These are phyloP conservation scores for Dendrophyllia cribrosa DNA, from an alignment of 64 coral and sea anemone species.

Conservation along the genomic window DNA sequence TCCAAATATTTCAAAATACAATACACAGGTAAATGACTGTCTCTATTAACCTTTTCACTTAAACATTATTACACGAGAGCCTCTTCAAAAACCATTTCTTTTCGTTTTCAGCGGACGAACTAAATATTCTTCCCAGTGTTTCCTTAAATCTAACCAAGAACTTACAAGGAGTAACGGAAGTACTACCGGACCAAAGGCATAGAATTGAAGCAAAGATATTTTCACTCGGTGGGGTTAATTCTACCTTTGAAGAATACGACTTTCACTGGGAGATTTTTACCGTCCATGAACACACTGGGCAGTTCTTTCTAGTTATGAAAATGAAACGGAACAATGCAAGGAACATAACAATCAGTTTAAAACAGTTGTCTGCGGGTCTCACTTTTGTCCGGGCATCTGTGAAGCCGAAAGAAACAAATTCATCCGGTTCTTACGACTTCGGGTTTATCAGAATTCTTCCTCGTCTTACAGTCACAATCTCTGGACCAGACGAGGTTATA, in stretches of 20 bases:
- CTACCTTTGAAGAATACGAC: background rate
- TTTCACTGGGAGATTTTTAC: slow-evolving; percentile 42
- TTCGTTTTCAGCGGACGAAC: background rate
- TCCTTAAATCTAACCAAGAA: slow-evolving; percentile 16
- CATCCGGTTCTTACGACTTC: slow-evolving; percentile 62
- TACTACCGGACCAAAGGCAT: background rate
- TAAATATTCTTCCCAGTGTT: background rate
- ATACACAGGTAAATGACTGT: slow-evolving; percentile 59
- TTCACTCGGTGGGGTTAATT: background rate
- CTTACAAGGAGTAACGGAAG: background rate
- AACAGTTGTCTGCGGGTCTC: background rate
- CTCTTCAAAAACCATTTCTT: background rate
- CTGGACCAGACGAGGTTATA: slow-evolving; percentile 48
- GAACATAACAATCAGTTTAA: slow-evolving; percentile 8
- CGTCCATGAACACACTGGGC: background rate
- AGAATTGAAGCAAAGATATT: background rate
- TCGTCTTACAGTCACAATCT: slow-evolving; percentile 26
- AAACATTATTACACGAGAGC: too few relatives aligned
- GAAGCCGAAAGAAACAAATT: slow-evolving; percentile 31
- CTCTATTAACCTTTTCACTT: too few relatives aligned
- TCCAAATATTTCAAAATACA: slow-evolving; percentile 61
- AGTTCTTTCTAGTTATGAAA: background rate
- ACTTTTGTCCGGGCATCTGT: slow-evolving; percentile 27
- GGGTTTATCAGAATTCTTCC: slow-evolving; percentile 81
- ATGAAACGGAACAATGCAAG: background rate